Base-by-base conservation (phyloP, 2,113 vertebrate genomes). In the Scytalopus superciliaris region DNA sequence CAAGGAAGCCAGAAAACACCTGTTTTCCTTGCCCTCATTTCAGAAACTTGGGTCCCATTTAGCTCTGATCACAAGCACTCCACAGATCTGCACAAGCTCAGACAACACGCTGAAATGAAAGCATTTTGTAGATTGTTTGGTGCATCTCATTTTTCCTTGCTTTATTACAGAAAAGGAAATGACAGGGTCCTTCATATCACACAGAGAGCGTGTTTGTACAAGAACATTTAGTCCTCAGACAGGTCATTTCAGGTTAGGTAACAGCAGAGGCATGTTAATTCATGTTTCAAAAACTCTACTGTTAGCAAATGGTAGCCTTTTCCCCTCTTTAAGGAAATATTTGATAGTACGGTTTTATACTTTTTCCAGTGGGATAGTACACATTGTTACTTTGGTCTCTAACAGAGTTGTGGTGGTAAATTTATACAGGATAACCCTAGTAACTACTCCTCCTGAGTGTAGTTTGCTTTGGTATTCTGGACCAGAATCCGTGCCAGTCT, bases 121-220 rank as follows among this genome's bases (percentile, higher is more conserved):
- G 19, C 1, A 1, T 49, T 90, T 90, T n/a, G n/a, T n/a, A 68
- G 25, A 19, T 72, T 60, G 21, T 39, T 86, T 33, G 23, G 49
- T 28, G n/a, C 64, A 57, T 75, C 44, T 87, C 62, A 18, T 81
- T 83, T 90, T 90, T 33, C 64, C 76, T 78, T 56, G 73, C 17
- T 86, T 83, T 78, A 84, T 86, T 84, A 56, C n/a, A 70, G 37
- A 59, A 90, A 50, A 72, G 56, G 55, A 96, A 93, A 94, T 64
- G 28, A 44, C 60, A 69, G 16, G 16, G 62, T 60, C 82, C 57
- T 90, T 30, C 2, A 1, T 44, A 37, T 52, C 33, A 42, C 49
- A 88, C 5, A 10, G 30, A 40, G 4, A 76, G 19, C 4, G 0
- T 59, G 70, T 72, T 86, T 67, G 57, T 30, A 67, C 68, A 86